Evolutionary conservation across 2,113 vertebrate species (phyloP).

Genomic region (Alouatta palliata): DNA sequence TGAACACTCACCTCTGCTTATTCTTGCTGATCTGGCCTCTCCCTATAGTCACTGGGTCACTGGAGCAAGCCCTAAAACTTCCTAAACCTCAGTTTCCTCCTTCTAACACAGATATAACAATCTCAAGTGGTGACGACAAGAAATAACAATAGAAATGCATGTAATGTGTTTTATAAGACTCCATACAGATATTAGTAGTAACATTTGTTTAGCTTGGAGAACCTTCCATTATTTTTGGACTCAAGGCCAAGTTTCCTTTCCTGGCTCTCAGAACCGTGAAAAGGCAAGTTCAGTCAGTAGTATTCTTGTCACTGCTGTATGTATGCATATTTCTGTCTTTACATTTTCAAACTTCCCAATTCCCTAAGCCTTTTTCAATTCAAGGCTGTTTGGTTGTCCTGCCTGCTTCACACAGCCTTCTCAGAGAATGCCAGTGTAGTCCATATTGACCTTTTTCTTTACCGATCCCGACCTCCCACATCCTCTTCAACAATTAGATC

Average conservation of each 20-base stretch:
- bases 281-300: not conserved
- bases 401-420: not conserved
- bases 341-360: not conserved
- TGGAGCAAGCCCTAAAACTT: too few species aligned
- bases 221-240: conserved; percentile 6
- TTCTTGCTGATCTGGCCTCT: not conserved
- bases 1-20: not conserved
- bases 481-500: not conserved
- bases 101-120: not conserved
- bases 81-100: not conserved
- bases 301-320: not conserved
- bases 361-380: not conserved
- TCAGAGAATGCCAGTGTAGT: not conserved
- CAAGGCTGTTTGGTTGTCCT: not conserved
- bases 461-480: not conserved
- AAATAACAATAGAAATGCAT: not conserved
- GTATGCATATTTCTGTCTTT: not conserved
- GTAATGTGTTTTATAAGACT: not conserved
- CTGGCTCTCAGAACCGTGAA: conserved; percentile 27
- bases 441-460: not conserved
- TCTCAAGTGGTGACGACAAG: not conserved
- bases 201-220: conserved; percentile 16
- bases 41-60: not conserved
- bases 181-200: not conserved
- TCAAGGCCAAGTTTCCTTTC: not conserved